Conservation (phyloP, 2,888 invertebrate species). For the Eubasilissa splendida region DNA sequence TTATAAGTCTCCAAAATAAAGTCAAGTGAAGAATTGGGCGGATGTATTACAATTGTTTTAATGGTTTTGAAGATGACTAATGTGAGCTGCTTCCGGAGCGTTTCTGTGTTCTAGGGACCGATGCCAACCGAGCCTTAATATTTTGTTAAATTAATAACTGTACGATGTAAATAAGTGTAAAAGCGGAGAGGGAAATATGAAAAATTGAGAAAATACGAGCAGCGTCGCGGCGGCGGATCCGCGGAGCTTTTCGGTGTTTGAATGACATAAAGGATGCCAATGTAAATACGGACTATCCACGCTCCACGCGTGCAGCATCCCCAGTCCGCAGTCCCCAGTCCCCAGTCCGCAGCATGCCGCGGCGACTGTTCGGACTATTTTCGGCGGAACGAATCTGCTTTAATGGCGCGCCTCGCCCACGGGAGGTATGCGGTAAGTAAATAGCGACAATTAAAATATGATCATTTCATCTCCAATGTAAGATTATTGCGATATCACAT, state of each 20-base stretch:
- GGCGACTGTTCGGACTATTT: constrained; percentile 41
- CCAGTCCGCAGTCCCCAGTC: neutral
- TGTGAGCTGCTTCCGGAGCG: no score
- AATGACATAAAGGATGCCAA: constrained; percentile 43
- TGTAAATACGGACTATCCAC: constrained; percentile 40
- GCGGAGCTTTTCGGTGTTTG: neutral
- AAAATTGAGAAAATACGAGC: neutral
- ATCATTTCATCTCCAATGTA: no score
- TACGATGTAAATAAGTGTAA: no score
- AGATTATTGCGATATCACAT: no score
- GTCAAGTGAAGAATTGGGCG: no score
- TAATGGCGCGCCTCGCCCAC: constrained; percentile 24
- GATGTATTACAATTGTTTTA: no score
- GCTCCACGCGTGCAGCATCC: constrained; percentile 39
- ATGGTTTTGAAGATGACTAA: no score
- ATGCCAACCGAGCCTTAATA: no score
- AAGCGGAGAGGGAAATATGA: no score
- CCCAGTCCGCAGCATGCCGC: constrained; percentile 31
- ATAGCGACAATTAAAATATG: neutral
- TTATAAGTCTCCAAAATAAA: no score
- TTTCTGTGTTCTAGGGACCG: no score
- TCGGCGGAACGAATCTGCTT: constrained; percentile 29
- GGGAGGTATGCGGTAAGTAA: neutral
- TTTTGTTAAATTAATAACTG: no score
- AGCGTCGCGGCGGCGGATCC: neutral